Evolutionary conservation across 2,888 invertebrate genomes (phyloP).

Genomic region (Hyalella azteca): DNA sequence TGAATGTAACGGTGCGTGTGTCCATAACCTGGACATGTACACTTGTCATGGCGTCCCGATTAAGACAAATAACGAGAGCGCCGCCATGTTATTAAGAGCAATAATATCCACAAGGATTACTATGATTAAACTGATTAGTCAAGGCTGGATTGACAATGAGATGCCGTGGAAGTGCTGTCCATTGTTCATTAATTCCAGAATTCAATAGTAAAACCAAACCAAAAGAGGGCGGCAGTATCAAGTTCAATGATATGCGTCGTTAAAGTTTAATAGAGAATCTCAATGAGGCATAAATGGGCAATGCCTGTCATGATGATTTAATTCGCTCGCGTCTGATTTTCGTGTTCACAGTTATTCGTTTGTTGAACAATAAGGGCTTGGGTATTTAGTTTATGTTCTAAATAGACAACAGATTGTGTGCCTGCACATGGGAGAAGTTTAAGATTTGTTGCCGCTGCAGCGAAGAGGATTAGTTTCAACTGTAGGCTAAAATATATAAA

Average conservation of each 20-base stretch:
- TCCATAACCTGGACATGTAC: too few relatives aligned
- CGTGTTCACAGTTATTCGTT: too few relatives aligned
- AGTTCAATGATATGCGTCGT: slow-evolving; percentile 11
- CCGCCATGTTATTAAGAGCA: not conserved
- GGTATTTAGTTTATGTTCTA: too few relatives aligned
- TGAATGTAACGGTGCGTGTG: too few relatives aligned
- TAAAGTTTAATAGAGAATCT: slow-evolving; percentile 1
- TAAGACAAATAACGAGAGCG: not conserved
- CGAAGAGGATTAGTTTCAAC: too few relatives aligned
- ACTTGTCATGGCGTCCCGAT: too few relatives aligned
- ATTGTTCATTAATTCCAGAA: not conserved
- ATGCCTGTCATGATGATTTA: not conserved
- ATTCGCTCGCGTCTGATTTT: not conserved
- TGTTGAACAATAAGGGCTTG: too few relatives aligned
- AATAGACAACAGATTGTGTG: too few relatives aligned
- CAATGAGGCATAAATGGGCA: not conserved
- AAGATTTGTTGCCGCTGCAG: too few relatives aligned
- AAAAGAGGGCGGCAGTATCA: not conserved
- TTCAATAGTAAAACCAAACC: not conserved
- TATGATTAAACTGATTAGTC: not conserved
- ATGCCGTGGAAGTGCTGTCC: not conserved
- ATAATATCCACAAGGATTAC: slow-evolving; percentile 4
- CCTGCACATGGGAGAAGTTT: too few relatives aligned
- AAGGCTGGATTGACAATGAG: slow-evolving; percentile 19
- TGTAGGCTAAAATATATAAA: too few relatives aligned